A percentile compares a stretch with the other conserved stretches of the same genome.
Conservation (phyloP, 2,888 invertebrate species). For the Brenthis ino region DNA sequence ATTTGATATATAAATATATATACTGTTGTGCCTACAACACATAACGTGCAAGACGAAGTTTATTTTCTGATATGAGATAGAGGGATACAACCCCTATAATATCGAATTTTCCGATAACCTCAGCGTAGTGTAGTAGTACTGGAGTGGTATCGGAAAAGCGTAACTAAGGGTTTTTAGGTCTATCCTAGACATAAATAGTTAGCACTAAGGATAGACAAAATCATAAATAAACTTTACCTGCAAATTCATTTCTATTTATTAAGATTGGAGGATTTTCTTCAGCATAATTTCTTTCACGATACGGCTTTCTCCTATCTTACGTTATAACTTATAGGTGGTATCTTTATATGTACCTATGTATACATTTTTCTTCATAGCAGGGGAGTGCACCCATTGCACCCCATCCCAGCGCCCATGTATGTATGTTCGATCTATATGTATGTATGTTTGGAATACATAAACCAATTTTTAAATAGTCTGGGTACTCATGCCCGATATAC, state of each 20-base stretch:
- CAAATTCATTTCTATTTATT: background rate
- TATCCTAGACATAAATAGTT: slow-evolving; percentile 2
- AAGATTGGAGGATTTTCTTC: too few relatives aligned
- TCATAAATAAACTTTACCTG: background rate
- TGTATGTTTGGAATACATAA: too few relatives aligned
- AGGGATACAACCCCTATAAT: slow-evolving; percentile 7
- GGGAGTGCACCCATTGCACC: too few relatives aligned
- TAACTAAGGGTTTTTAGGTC: slow-evolving; percentile 8
- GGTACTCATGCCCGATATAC: too few relatives aligned
- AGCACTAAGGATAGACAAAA: background rate
- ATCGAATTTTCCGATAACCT: slow-evolving; percentile 16
- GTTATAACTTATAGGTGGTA: too few relatives aligned
- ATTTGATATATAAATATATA: background rate
- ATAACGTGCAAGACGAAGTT: slow-evolving; percentile 1
- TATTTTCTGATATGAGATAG: slow-evolving; percentile 15
- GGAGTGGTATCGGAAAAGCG: slow-evolving; percentile 7
- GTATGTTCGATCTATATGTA: too few relatives aligned
- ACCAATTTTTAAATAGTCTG: too few relatives aligned
- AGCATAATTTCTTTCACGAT: too few relatives aligned
- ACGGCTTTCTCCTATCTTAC: too few relatives aligned
- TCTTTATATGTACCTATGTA: too few relatives aligned
- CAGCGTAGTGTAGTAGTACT: slow-evolving; percentile 15
- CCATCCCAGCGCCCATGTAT: too few relatives aligned
- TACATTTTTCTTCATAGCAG: too few relatives aligned
- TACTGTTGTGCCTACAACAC: background rate